A percentile compares a stretch with the other conserved stretches of the same genome.
Conservation (phyloP, 2,797 vertebrate genomes). For the Tympanoctomys barrerae region DNA sequence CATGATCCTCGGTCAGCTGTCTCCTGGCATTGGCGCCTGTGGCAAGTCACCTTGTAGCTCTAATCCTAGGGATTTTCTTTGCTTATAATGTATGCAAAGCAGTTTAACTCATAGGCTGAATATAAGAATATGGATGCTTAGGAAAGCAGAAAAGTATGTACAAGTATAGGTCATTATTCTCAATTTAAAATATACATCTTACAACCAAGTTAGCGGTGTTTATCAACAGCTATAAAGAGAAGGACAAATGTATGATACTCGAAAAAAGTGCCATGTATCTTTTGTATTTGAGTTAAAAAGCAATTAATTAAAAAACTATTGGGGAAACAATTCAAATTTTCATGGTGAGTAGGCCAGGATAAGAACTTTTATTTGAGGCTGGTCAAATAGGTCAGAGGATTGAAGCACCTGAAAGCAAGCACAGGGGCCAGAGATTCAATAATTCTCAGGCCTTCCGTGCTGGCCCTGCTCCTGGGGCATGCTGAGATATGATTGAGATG, state of each 20-base stretch:
- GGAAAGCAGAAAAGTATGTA: background rate
- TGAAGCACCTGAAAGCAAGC: too few relatives aligned
- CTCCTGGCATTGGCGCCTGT: background rate
- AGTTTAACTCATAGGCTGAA: background rate
- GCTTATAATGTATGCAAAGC: background rate
- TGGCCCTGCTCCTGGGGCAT: too few relatives aligned
- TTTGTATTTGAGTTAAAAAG: slow-evolving; percentile 50
- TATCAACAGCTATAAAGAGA: background rate
- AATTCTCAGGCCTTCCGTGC: too few relatives aligned
- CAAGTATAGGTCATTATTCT: background rate
- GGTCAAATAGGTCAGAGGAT: too few relatives aligned
- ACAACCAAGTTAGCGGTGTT: background rate
- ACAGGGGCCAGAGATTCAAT: too few relatives aligned
- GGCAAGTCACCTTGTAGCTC: background rate
- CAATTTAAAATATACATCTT: background rate
- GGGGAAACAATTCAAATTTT: background rate
- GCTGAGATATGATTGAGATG: too few relatives aligned
- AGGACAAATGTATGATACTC: background rate
- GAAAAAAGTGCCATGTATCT: background rate
- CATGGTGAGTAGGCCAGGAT: background rate
- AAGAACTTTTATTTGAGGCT: slow-evolving; percentile 8
- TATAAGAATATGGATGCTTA: background rate
- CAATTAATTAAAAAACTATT: background rate
- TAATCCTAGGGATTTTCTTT: background rate
- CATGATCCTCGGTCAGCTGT: background rate